Percentiles rank a stretch among this genome's conserved stretches.
phyloP scores from a whole-genome alignment of 2,113 vertebrate species.

The Scalopus aquaticus region DNA sequence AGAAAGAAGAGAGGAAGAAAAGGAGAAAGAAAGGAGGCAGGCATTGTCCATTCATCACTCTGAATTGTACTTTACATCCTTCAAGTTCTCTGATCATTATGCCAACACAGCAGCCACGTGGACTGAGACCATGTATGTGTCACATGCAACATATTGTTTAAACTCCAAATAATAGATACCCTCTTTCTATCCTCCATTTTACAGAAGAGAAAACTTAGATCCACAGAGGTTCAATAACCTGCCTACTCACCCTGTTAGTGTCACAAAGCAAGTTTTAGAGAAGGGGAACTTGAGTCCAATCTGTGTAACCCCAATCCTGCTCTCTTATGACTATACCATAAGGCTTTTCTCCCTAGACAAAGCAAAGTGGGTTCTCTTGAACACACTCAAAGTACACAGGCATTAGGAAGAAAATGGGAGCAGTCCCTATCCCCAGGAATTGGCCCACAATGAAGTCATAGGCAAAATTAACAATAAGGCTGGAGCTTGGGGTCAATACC shows the following conservation, averaged over 20 bases:
- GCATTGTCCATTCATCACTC: no score
- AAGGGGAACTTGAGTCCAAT: not conserved
- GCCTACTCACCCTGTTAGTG: not conserved
- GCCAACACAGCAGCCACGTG: not conserved
- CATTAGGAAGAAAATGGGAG: not conserved
- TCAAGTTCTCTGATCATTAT: not conserved
- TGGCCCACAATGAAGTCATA: not conserved
- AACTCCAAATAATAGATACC: not conserved
- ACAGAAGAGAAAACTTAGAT: slow-evolving; percentile 1
- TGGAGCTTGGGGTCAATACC: not conserved
- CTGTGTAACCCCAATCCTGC: not conserved
- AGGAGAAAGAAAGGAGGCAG: not conserved
- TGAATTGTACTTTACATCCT: not conserved
- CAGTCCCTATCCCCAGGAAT: rapidly evolving
- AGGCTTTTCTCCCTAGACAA: not conserved
- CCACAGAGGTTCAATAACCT: not conserved
- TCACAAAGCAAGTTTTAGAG: not conserved
- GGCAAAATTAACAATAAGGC: not conserved
- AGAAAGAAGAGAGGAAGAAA: not conserved
- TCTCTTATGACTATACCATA: not conserved
- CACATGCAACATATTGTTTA: not conserved
- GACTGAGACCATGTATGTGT: no score
- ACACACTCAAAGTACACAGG: not conserved
- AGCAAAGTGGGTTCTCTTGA: not conserved
- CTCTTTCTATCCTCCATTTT: not conserved